These are phyloP conservation scores for Sebastes elongatus DNA, from an alignment of 2,797 vertebrate genomes.

Conservation along the genomic window DNA sequence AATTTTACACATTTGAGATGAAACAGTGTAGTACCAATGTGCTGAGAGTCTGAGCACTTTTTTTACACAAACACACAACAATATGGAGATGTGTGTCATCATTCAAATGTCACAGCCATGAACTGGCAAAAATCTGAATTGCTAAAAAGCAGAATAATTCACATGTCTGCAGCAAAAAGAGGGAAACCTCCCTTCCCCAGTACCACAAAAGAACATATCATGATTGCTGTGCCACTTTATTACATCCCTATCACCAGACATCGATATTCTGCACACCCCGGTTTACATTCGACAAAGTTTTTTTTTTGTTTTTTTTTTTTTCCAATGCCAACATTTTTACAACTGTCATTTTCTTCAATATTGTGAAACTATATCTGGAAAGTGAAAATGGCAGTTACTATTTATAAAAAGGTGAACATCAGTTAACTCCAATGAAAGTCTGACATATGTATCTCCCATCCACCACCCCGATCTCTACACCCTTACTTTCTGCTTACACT, in stretches of 20 bases:
- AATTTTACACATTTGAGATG: not conserved
- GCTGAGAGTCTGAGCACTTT: not conserved
- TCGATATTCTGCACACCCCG: not conserved
- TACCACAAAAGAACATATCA: not conserved
- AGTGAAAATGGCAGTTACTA: no score
- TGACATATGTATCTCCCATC: no score
- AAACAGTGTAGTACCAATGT: not conserved
- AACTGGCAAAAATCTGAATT: not conserved
- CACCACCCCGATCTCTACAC: no score
- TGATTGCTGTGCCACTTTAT: not conserved
- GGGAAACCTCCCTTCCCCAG: not conserved
- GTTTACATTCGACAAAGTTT: not conserved
- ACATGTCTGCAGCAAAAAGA: not conserved
- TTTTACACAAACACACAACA: not conserved
- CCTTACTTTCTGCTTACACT: not conserved
- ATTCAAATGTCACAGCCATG: not conserved
- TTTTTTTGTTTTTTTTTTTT: no score
- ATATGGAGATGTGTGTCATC: not conserved
- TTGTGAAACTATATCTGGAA: not conserved
- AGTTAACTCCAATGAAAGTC: no score
- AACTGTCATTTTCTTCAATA: not conserved
- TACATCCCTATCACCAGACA: not conserved
- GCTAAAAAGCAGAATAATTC: not conserved
- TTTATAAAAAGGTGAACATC: no score
- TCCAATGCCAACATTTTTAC: not conserved